Evolutionary conservation across 2,888 invertebrate species (phyloP).

Genomic region (Melanargia galathea): DNA sequence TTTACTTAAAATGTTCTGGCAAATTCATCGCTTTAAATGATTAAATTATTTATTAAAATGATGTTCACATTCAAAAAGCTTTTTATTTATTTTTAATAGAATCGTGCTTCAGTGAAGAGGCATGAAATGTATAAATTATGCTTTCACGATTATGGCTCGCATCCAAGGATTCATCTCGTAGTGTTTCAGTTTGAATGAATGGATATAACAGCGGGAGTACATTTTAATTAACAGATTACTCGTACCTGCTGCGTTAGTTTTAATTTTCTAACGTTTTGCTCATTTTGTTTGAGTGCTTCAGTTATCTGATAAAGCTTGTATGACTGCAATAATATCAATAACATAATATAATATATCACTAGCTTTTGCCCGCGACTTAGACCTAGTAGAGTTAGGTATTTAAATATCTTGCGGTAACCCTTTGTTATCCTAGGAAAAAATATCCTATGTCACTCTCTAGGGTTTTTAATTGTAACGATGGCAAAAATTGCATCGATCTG

Average conservation of each 20-base stretch:
- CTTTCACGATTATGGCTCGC: background rate
- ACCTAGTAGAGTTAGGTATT: too few relatives aligned
- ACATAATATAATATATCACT: too few relatives aligned
- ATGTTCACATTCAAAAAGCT: background rate
- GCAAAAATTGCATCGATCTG: too few relatives aligned
- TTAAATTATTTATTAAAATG: background rate
- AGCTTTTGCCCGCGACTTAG: too few relatives aligned
- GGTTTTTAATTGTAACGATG: too few relatives aligned
- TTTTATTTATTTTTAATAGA: slow-evolving; percentile 9
- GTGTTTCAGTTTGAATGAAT: background rate
- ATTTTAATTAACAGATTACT: slow-evolving; percentile 25
- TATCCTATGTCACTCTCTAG: too few relatives aligned
- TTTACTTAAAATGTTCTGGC: background rate
- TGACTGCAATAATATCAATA: background rate
- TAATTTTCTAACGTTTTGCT: slow-evolving; percentile 7
- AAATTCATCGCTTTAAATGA: background rate
- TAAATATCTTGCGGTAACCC: too few relatives aligned
- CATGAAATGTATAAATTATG: background rate
- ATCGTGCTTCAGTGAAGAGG: slow-evolving; percentile 6
- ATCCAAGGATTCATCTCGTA: background rate
- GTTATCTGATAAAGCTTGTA: background rate
- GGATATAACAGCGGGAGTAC: slow-evolving; percentile 8
- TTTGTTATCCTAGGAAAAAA: too few relatives aligned
- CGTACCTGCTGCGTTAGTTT: background rate
- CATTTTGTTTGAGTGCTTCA: background rate